These are phyloP conservation scores for Scopus umbretta DNA, from an alignment of 2,113 vertebrate species.

Conservation along the genomic window DNA sequence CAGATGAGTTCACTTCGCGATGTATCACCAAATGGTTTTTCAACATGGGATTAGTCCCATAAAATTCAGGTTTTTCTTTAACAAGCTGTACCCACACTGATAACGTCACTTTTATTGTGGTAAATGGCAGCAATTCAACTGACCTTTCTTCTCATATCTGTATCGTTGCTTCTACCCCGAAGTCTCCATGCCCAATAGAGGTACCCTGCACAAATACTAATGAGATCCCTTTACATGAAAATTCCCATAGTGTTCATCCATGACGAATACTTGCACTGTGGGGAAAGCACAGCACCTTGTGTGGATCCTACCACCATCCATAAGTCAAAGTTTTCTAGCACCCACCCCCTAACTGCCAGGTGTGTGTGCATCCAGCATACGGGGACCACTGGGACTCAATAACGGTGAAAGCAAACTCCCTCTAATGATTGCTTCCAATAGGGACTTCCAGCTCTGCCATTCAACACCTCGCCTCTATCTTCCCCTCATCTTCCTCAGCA, in stretches of 20 bases:
- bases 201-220: neutral
- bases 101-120: neutral
- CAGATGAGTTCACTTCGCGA: neutral
- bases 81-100: neutral
- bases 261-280: neutral
- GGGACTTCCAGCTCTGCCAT: neutral
- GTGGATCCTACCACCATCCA: neutral
- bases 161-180: neutral
- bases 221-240: neutral
- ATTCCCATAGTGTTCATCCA: rapidly evolving
- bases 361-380: rapidly evolving
- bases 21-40: neutral
- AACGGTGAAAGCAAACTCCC: neutral
- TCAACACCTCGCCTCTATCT: neutral
- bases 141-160: neutral
- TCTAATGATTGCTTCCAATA: rapidly evolving
- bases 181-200: neutral
- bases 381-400: neutral
- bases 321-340: no score
- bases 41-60: neutral
- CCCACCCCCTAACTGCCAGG: no score
- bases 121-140: neutral
- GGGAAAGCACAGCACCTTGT: neutral
- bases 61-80: neutral
- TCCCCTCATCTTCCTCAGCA: neutral